Conservation (phyloP, 64 coral and sea anemone genomes). For the Pocillopora damicornis region DNA sequence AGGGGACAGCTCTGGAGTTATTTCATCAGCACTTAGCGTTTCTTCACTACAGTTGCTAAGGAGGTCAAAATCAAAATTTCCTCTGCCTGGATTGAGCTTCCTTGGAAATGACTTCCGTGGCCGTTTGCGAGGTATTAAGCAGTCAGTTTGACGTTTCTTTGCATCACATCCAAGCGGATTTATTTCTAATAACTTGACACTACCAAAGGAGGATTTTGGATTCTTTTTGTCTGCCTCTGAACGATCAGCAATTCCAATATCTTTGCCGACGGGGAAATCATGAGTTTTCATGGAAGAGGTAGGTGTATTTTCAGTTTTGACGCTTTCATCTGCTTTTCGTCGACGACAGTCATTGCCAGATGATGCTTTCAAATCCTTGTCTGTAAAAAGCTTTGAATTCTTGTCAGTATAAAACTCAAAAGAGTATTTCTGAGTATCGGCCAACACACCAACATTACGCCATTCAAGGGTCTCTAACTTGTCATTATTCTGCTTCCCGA, state of each 20-base stretch:
- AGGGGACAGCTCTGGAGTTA: background rate
- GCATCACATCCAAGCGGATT: background rate
- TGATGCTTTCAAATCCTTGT: background rate
- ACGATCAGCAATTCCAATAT: background rate
- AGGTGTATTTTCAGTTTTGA: background rate
- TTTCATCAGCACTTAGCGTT: background rate
- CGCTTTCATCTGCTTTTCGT: background rate
- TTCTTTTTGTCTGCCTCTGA: background rate
- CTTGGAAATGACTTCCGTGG: conserved; percentile 35
- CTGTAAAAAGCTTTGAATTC: background rate
- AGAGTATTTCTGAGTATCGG: background rate
- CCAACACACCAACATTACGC: background rate
- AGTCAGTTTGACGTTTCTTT: background rate
- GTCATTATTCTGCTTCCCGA: background rate
- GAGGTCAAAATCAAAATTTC: background rate
- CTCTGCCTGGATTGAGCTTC: background rate
- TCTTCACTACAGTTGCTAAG: background rate
- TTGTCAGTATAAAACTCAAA: background rate
- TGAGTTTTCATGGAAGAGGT: background rate
- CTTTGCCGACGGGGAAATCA: background rate
- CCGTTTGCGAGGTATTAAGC: conserved; percentile 5
- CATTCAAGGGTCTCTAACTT: background rate
- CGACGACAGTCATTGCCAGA: background rate
- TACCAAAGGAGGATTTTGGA: background rate
- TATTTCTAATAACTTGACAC: background rate